Conservation (phyloP, 2,113 vertebrate genomes). For the Gila orcuttii region DNA sequence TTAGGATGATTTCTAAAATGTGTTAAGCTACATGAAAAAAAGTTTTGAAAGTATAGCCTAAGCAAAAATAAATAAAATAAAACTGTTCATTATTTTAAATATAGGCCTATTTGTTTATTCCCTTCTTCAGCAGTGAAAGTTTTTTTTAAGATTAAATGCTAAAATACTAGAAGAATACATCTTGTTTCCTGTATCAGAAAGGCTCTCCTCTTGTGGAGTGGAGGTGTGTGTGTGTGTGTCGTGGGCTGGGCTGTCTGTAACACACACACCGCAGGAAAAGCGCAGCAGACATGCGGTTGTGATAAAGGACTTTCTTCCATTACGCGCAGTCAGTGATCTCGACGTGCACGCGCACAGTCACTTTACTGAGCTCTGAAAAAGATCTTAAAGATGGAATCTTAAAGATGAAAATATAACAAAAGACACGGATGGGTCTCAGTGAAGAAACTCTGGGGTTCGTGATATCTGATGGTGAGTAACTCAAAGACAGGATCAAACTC, state of each 20-base stretch:
- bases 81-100: not conserved
- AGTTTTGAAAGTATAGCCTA: too few relatives aligned
- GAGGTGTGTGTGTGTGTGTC: not conserved
- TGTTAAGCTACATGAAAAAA: too few relatives aligned
- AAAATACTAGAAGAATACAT: too few relatives aligned
- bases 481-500: not conserved
- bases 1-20: too few relatives aligned
- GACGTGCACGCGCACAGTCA: too few relatives aligned
- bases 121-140: too few relatives aligned
- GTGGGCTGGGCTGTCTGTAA: not conserved
- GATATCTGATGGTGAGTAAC: constrained; percentile 25
- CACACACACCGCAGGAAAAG: not conserved
- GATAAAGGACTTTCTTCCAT: constrained; percentile 7
- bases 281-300: not conserved
- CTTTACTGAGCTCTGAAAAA: not conserved
- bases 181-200: not conserved
- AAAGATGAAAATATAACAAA: constrained; percentile 1
- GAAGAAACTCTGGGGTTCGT: not conserved
- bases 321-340: not conserved
- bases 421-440: constrained; percentile 14
- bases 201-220: not conserved
- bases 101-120: too few relatives aligned
- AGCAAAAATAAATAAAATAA: too few relatives aligned
- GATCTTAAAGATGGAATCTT: too few relatives aligned
- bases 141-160: too few relatives aligned